phyloP scores from a whole-genome alignment of 2,113 vertebrate species.

The Alexandromys fortis region DNA sequence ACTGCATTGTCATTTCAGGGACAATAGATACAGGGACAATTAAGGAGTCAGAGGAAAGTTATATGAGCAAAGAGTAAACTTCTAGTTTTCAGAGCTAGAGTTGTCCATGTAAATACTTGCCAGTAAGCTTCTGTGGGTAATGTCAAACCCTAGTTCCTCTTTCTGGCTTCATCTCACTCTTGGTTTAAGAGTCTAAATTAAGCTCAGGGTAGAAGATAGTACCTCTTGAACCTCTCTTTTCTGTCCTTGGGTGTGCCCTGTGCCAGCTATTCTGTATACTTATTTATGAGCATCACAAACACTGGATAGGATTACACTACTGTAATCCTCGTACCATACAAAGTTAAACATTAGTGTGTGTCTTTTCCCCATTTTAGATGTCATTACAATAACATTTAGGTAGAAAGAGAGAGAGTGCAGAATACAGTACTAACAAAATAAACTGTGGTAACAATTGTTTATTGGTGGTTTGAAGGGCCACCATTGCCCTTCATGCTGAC shows the following conservation, averaged over 20 bases:
- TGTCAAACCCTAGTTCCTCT: background rate
- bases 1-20: background rate
- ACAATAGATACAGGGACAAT: too few species aligned
- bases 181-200: background rate
- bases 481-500: background rate
- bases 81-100: background rate
- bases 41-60: background rate
- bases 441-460: background rate
- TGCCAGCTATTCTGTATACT: background rate
- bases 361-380: background rate
- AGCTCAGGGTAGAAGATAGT: background rate
- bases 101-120: background rate
- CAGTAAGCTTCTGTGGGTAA: background rate
- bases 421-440: background rate
- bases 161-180: background rate
- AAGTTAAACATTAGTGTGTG: background rate
- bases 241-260: background rate
- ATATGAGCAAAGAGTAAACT: background rate
- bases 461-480: background rate
- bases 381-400: background rate
- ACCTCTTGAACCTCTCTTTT: too few species aligned
- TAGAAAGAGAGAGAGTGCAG: background rate
- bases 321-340: accelerated
- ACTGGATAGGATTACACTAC: background rate
- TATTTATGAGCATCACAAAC: background rate